These are phyloP conservation scores for Lanius ludovicianus DNA, from an alignment of 2,113 vertebrate species.

Conservation along the genomic window DNA sequence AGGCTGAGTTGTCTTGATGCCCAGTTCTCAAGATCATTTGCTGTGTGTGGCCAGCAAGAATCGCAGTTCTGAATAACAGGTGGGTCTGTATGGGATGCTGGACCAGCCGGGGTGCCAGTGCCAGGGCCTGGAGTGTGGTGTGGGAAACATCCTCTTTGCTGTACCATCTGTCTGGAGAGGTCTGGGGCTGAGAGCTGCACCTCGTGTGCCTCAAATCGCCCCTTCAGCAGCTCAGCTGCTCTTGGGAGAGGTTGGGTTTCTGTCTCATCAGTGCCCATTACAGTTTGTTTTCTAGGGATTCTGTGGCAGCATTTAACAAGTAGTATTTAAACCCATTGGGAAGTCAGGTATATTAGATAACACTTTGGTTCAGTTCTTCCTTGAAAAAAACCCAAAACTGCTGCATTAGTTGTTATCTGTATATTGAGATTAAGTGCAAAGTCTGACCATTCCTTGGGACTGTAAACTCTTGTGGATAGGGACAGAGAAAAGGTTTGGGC, in stretches of 20 bases:
- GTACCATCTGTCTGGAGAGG: not conserved
- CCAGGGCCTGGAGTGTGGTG: rapidly evolving
- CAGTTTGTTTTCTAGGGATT: not conserved
- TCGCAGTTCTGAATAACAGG: rapidly evolving
- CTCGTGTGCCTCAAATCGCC: rapidly evolving
- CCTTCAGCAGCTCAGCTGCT: not conserved
- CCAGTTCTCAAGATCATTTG: rapidly evolving
- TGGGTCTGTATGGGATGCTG: not conserved
- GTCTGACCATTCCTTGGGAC: rapidly evolving
- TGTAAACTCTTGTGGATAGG: not conserved
- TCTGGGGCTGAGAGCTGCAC: not conserved
- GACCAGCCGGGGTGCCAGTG: not conserved
- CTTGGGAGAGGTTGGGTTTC: too few species aligned
- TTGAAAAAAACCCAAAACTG: not conserved
- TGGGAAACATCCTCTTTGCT: not conserved
- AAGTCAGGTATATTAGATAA: rapidly evolving
- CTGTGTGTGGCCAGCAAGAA: rapidly evolving
- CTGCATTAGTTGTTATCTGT: not conserved
- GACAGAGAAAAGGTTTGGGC: not conserved
- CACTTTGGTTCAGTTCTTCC: not conserved
- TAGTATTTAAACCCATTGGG: not conserved
- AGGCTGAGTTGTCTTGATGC: not conserved
- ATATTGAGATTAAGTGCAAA: not conserved
- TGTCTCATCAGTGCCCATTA: not conserved
- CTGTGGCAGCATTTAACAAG: not conserved